Base-by-base conservation (phyloP, 2,797 vertebrate species). In the Sitta carolinensis region DNA sequence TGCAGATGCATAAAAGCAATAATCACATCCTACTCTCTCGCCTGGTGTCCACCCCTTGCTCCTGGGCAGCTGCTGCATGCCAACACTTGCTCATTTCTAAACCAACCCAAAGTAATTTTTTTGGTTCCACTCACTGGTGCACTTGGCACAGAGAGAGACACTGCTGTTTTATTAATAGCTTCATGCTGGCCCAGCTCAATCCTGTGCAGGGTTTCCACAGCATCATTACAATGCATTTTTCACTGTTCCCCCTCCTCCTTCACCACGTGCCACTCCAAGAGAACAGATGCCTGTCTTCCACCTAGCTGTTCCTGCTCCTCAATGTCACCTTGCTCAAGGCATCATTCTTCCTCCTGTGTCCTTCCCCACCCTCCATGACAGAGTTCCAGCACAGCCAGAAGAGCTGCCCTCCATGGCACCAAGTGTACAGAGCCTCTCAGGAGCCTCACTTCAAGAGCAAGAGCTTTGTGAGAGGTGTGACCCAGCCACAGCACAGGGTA, bases 121-220 rank as follows among this genome's bases (percentile, higher is more conserved):
- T 88, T 89, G 87, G 95, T 96, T 93, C 94, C 80, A 54, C 87
- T 90, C 89, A 57, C 81, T 91, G 92, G 89, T 0, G 67, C n/a
- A 67, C 55, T 87, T 96, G 93, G 96, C 94, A 92, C 22, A 32
- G 54, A 52, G 32, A 86, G 32, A 89, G 15, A 57, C 85, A 55
- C 85, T 90, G 88, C 90, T 95, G 92, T 40, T 89, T 95, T 95
- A 96, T 95, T 96, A 95, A 96, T 94, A 95, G 94, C 88, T 87
- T 69, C 64, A 12, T 34, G 74, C 85, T 90, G 89, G 93, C 95
- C 94, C 80, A 73, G 80, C 94, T 96, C 54, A 14, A 61, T 38
- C 63, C 77, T 79, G 59, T 67, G 74, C 87, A 90, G 70, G 70
- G 64, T 58, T 95, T 91, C 83, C 83, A 91, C 85, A 94, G 87